phyloP scores from a whole-genome alignment of 1,140 invertebrate genomes.

The Ceratitis capitata region DNA sequence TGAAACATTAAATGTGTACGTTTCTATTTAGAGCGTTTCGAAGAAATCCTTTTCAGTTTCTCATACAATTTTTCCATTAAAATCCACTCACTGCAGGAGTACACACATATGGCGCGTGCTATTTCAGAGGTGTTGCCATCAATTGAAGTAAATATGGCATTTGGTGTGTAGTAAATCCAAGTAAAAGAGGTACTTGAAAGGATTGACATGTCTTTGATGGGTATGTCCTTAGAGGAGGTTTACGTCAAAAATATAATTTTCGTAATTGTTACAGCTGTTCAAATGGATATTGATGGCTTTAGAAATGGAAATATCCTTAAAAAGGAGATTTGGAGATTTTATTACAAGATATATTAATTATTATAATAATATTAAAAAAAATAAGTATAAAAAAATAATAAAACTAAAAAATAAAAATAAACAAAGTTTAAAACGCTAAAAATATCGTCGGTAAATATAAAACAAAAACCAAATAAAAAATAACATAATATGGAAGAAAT shows the following conservation, averaged over 20 bases:
- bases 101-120: slow-evolving; percentile 14
- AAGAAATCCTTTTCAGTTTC: neutral
- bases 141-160: neutral
- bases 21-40: neutral
- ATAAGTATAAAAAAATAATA: no score
- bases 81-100: neutral
- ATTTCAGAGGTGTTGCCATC: neutral
- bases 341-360: neutral
- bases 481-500: no score
- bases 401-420: no score
- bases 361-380: no score
- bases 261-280: neutral
- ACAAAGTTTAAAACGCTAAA: no score
- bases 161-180: neutral
- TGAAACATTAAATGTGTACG: neutral
- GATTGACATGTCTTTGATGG: neutral
- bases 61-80: neutral
- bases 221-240: neutral
- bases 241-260: neutral
- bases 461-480: no score
- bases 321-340: no score
- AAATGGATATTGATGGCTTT: neutral
- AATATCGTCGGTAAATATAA: no score
- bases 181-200: neutral
- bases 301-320: no score